Evolutionary conservation across 2,888 invertebrate genomes (phyloP), one percentile per base, ranked within the genome.

Genomic region (Bembecia ichneumoniformis): DNA sequence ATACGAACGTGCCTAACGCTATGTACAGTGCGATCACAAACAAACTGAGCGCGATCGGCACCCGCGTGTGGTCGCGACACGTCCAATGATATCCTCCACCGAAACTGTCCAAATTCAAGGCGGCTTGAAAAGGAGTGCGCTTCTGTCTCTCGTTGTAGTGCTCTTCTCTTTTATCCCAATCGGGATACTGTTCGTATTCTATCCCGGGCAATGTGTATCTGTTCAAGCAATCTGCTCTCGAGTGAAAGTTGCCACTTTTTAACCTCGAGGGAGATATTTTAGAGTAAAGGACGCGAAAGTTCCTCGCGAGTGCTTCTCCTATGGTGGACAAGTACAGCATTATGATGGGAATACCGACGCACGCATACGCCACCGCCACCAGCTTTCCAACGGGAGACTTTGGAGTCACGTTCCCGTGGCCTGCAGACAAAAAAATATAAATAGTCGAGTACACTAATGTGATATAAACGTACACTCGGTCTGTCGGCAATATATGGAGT

Each of bases 1-100:
- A 99, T 57, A 98, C 89, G 52, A 95, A 87, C 1, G 97, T 95
- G 11, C 98, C 98, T 35, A 95, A 92, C 52, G 93, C 93, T 64
- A 98, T 91, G 79, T 98, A 98, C 58, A 93, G 89, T 47, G 95
- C 88, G 64, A 98, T 92, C 44, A 98, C 92, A 58, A 96, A 84
- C 53, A 97, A 84, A 70, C 97, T 96, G 48, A 98, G 89, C 49
- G 92, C 90, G 52, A 97, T 92, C 47, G 98, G 98, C 52, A 98
- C 97, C 58, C 94, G 89, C 49, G 93, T 91, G 58, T 89, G 88
- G 61, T 89, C 88, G 36, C 88, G 71, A 63, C 90, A 88, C 57
- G 86, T 77, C 74, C 80, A 76, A 55, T 74, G 79, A 51, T 75
- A 76, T 77, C 68, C 68, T 54, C 79, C 75, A 58, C 74, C 62